Conservation (phyloP, 2,113 vertebrate genomes). For the Phycodurus eques region DNA sequence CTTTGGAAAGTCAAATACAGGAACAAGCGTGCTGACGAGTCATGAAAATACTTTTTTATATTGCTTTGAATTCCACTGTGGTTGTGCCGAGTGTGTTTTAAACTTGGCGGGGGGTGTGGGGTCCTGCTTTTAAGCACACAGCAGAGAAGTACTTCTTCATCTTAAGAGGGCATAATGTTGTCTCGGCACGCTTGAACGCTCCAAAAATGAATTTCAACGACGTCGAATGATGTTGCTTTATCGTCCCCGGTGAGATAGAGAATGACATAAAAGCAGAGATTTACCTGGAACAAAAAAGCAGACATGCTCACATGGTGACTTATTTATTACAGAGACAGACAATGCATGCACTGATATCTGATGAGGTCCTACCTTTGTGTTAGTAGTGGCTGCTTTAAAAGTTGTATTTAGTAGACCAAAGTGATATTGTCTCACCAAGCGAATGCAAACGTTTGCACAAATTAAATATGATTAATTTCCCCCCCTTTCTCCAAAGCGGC, state of each 20-base stretch:
- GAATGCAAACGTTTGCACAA: conserved; percentile 3
- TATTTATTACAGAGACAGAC: conserved; percentile 1
- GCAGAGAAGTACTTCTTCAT: conserved; percentile 47
- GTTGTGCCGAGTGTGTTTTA: conserved; percentile 20
- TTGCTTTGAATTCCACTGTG: conserved; percentile 29
- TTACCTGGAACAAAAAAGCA: conserved; percentile 33
- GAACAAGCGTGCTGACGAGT: conserved; percentile 34
- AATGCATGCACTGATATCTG: neutral
- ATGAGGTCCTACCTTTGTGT: neutral
- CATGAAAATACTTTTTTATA: conserved; percentile 50
- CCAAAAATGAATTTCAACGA: conserved; percentile 46
- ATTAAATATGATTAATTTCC: conserved; percentile 25
- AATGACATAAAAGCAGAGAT: conserved; percentile 30
- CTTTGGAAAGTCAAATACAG: conserved; percentile 21
- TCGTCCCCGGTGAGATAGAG: conserved; percentile 41
- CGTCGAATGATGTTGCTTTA: conserved; percentile 39
- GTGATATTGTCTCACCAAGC: conserved; percentile 3
- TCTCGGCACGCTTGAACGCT: conserved; percentile 52
- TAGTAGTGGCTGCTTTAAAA: neutral
- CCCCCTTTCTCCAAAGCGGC: conserved; percentile 4
- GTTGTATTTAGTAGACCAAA: neutral
- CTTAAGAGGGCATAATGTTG: conserved; percentile 54
- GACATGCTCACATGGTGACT: conserved; percentile 7
- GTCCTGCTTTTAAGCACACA: conserved; percentile 45
- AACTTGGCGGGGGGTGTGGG: conserved; percentile 1